Conservation (phyloP, 2,888 invertebrate species). For the Hanleya hanleyi region DNA sequence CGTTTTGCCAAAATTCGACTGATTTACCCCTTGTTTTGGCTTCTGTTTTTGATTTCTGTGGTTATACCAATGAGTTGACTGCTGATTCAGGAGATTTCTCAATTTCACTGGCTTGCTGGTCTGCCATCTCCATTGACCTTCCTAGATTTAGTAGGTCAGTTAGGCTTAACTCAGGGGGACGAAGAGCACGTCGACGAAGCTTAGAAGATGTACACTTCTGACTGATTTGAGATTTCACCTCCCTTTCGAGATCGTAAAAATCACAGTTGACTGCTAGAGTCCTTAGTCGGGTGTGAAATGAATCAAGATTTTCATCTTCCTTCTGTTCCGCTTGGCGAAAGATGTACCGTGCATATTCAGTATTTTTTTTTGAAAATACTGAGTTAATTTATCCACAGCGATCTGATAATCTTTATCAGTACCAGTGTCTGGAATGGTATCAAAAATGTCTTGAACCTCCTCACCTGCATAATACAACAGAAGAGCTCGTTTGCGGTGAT, state of each 20-base stretch:
- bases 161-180: background rate
- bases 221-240: background rate
- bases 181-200: background rate
- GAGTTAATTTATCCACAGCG: background rate
- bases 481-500: background rate
- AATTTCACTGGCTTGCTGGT: background rate
- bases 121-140: background rate
- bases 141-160: background rate
- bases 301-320: constrained; percentile 13
- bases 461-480: constrained; percentile 8
- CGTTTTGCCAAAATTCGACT: background rate
- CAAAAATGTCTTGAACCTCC: constrained; percentile 12
- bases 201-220: constrained; percentile 2
- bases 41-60: background rate
- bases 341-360: background rate
- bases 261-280: background rate
- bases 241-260: background rate
- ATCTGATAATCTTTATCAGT: background rate
- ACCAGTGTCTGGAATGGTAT: constrained; percentile 1
- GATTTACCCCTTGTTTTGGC: background rate
- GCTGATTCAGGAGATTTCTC: background rate
- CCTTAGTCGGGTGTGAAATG: constrained; percentile 9
- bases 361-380: constrained; percentile 14
- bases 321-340: constrained; percentile 5
- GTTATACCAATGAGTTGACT: background rate